Conservation (phyloP, 1,140 invertebrate genomes). For the Thaumatotibia leucotreta region DNA sequence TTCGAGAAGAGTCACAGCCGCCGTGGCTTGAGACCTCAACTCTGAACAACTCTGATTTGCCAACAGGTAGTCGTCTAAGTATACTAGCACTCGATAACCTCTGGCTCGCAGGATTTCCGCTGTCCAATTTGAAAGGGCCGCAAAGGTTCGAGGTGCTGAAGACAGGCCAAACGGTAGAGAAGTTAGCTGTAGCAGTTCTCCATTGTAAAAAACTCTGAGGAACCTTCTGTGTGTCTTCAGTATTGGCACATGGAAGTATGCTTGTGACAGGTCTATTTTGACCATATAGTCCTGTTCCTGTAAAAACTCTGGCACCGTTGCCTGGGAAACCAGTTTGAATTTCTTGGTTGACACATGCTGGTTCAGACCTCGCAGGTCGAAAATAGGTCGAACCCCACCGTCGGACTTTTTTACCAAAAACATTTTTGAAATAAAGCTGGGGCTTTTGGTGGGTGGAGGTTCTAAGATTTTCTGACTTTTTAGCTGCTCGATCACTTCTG, state of each 20-base stretch:
- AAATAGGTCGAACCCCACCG: not conserved
- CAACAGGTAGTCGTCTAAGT: slow-evolving; percentile 28
- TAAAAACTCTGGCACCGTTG: slow-evolving; percentile 18
- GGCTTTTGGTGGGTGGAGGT: not conserved
- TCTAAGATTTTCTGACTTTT: slow-evolving; percentile 22
- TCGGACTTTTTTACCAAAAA: slow-evolving; percentile 19
- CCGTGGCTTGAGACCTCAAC: slow-evolving; percentile 17
- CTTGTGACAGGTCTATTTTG: slow-evolving; percentile 30
- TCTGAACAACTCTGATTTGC: slow-evolving; percentile 7
- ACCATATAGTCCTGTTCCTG: slow-evolving; percentile 28
- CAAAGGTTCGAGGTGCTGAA: slow-evolving; percentile 26
- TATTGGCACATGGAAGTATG: slow-evolving; percentile 57
- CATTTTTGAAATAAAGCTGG: slow-evolving; percentile 1
- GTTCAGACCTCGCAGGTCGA: slow-evolving; percentile 21
- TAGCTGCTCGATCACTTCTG: slow-evolving; percentile 22
- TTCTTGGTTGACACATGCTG: not conserved
- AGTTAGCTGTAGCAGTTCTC: slow-evolving; percentile 26
- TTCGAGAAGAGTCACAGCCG: slow-evolving; percentile 21
- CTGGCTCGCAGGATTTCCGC: slow-evolving; percentile 24
- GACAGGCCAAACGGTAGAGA: slow-evolving; percentile 22
- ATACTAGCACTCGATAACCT: no score
- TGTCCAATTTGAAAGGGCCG: slow-evolving; percentile 31
- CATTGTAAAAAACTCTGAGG: slow-evolving; percentile 23
- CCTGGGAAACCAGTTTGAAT: slow-evolving; percentile 22
- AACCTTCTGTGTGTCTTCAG: slow-evolving; percentile 20